Evolutionary conservation across 2,797 vertebrate species (phyloP), one percentile per base, ranked within the genome.

Genomic region (Neosilurus hyrtlii): DNA sequence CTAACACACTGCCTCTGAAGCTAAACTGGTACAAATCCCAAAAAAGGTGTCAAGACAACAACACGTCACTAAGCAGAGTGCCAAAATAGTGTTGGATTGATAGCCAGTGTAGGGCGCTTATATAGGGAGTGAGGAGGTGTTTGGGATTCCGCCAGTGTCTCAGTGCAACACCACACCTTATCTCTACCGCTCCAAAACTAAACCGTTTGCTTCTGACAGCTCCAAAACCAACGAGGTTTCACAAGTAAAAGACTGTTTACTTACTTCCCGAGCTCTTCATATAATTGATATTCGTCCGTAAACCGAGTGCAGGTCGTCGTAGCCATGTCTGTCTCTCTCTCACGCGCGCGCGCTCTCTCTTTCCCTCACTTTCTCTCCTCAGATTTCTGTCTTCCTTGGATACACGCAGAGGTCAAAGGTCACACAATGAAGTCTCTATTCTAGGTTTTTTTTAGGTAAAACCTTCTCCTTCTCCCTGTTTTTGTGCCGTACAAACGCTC

Each of bases 261-360:
- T 95, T 95, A 98, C 97, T 98, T 99, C 91, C 97, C 97, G 81
- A 99, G 97, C 96, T 98, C 97, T 93, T 99, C 97, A 91, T 98
- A 99, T 15, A 99, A 95, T 96, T 99, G 97, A 92, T 95, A 99
- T 81, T 99, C 97, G 93, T 98, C 97, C 86, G 97, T 99, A 92
- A 99, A 99, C 91, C 97, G 96, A 92, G 97, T 98, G 91, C 97
- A 98, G 92, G 96, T 96, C 90, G 97, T 96, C 91, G 95, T 96
- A 88, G 97, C 97, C 97, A 98, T 99, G 91, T 94, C 92, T 92
- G 87, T 86, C 86, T 62, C 15, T 87, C 83, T 89, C 84, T 87
- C 78, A 57, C 70, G 83, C 43, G 80, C 61, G 78, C 70, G 73
- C 30, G 74, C 37, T 66, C 61, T 70, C 66, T 62, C 57, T 16